Evolutionary conservation across 1,140 invertebrate genomes (phyloP), one percentile per base, ranked within the genome.

Genomic region (Lepidurus packardi): DNA sequence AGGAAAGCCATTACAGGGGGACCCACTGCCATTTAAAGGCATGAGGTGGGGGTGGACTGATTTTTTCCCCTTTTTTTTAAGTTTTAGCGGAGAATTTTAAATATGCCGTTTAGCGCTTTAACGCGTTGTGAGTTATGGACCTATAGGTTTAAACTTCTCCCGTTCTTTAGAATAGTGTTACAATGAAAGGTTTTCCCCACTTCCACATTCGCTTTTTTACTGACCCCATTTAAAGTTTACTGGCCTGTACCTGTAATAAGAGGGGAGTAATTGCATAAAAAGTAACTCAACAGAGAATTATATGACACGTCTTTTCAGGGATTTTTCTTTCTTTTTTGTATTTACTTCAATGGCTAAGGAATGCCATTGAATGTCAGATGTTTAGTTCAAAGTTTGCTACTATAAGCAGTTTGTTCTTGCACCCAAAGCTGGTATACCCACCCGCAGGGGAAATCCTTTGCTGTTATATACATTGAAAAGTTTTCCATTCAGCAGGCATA

Each of bases 401-500:
- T 21, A 65, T 13, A 65, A 65, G 21, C 16, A 65, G 53, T 65
- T 9, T 65, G 53, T 65, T 65, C 53, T 65, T 65, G 53, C 53
- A 21, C 53, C 53, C 53, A n/a, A 65, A 65, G 21, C 53, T 65
- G 53, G 53, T 65, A 65, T 65, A 65, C 53, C 53, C 53, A 65
- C 16, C 53, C 53, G 53, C 13, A 65, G 53, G 53, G 53, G 21
- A 65, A 65, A 65, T 65, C 16, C n/a, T 65, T 65, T 65, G 8
- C 53, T 21, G 16, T 13, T 65, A 65, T 65, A 65, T 65, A 21
- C 13, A 47, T 65, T 13, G 53, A 65, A 65, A 65, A 65, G 16
- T 65, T 21, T 65, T 9, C 53, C 21, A 21, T 65, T 65, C 53
- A n/a, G 53, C 53, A 13, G 53, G 53, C 53, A 16, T 16, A 65